Evolutionary conservation across 2,888 invertebrate genomes (phyloP), one percentile per base, ranked within the genome.

Genomic region (Aproaerema taeniolella): DNA sequence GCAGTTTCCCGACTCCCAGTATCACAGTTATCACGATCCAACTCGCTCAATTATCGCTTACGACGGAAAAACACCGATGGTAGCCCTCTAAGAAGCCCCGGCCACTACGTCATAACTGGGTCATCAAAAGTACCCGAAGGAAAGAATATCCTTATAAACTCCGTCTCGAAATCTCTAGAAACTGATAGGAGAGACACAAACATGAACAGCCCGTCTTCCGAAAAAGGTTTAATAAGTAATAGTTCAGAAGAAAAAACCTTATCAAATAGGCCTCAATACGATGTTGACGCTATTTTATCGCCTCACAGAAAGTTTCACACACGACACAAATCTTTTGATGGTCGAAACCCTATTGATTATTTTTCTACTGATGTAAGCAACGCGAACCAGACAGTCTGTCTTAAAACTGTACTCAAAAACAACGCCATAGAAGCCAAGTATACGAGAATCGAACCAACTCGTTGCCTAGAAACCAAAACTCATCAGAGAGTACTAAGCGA

Each of bases 261-360:
- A 2, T 83, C 86, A 0, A 80, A 82, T 20, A 55, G 74, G 28
- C 81, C 79, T 1, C 72, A 60, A 1, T 74, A 77, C 25, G 80
- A 87, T 47, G 73, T 87, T 0, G 67, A 77, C 3, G 59, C 70
- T 0, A 69, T 79, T 2, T 40, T 74, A n/a, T 85, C 70, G 49
- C 88, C 74, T 40, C 85, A 75, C 44, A 87, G 87, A 48, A 86
- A 87, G 46, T 69, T 81, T n/a, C 89, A 90, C 58, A 51, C 78
- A 6, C 66, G 89, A 28, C 88, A 89, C 65, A 86, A 87, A 50
- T 87, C 88, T 1, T 77, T 88, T 31, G 89, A 89, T 25, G 80
- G 75, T 12, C 71, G 78, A 52, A 79, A 70, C 37, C 57, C 75
- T n/a, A 68, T 70, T 0, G 72, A 76, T 43, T 64, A 75, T 5